Evolutionary conservation across 1,140 invertebrate genomes (phyloP), one percentile per base, ranked within the genome.

Genomic region (Achroia grisella): DNA sequence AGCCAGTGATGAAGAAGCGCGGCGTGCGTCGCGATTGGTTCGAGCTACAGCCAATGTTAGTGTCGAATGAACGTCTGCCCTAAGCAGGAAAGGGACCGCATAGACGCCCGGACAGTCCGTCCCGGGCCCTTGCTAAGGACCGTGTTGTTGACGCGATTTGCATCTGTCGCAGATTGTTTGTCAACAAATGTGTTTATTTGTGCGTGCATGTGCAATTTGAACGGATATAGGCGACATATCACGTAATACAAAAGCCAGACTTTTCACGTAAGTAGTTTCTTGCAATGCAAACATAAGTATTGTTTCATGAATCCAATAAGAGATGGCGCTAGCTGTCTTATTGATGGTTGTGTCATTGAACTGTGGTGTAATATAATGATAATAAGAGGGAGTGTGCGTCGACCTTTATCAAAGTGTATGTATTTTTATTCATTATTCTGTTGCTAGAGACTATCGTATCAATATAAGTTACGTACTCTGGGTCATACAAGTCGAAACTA

Each of bases 41-140:
- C 44, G 31, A 37, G 8, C 14, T 34, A 30, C 59, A 58, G 41
- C 77, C 77, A 81, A 81, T 81, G 63, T 60, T 47, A 44, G 50
- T 30, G 44, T 44, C 39, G 56, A 30, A 42, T 17, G 48, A 49
- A 34, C 54, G 46, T 53, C 61, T 54, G 64, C 71, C 65, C 74
- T 72, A 74, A 78, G 62, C 62, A 71, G 57, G 67, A 81, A 80
- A 78, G 71, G 77, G 72, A 81, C 52, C 62, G 66, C 60, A 44
- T 47, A 15, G 57, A 55, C 47, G 53, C 52, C 58, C 56, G 57
- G 58, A 50, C 77, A 81, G 73, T 79, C 68, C 67, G 69, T 67
- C 58, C 60, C 56, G 65, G 70, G 74, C 77, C 77, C 74, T 81
- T 75, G 71, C 43, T 58, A 67, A 67, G 54, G 57, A 72, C 58